Evolutionary conservation across 2,113 vertebrate species (phyloP), one percentile per base, ranked within the genome.

Genomic region (Phylloscopus whistleri): DNA sequence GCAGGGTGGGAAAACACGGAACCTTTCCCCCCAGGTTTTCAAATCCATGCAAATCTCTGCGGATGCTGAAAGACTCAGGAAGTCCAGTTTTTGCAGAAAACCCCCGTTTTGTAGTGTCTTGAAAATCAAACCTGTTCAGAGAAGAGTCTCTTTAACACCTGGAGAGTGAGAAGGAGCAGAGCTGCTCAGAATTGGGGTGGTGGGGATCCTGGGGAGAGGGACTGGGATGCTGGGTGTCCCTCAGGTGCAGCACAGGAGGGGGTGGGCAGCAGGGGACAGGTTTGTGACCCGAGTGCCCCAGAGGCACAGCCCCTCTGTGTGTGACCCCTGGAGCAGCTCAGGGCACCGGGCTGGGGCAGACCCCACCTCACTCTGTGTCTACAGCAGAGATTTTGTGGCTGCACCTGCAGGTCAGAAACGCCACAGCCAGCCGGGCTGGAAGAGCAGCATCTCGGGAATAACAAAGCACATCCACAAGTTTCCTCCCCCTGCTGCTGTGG

Each of bases 361-460:
- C 2, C 70, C 51, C 67, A 10, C 27, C 83, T 52, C 1, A 0
- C n/a, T 15, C 70, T 5, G 78, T 0, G 4, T 12, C 66, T 24
- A 0, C 9, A 46, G 64, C 3, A 3, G 59, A 49, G 84, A 9
- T 35, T 11, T 1, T 20, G 56, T 28, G 44, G 68, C 55, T 81
- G 4, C 64, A 67, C 6, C 68, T 28, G 15, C 28, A 0, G 1
- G 0, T 49, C 87, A 53, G 68, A 51, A 62, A 31, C 3, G 81
- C 48, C 91, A 23, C 72, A 31, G 26, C 0, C 1, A 35, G 69
- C 59, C 30, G 44, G 80, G 24, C 30, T 56, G 80, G 41, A 31
- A 68, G 53, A 93, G 73, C 35, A 0, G 1, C 46, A 2, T 60
- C 35, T 52, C 7, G 6, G 78, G 70, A 31, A 74, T 48, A 43